phyloP scores from a whole-genome alignment of 2,888 invertebrate genomes.

The Heterodera filipjevi region DNA sequence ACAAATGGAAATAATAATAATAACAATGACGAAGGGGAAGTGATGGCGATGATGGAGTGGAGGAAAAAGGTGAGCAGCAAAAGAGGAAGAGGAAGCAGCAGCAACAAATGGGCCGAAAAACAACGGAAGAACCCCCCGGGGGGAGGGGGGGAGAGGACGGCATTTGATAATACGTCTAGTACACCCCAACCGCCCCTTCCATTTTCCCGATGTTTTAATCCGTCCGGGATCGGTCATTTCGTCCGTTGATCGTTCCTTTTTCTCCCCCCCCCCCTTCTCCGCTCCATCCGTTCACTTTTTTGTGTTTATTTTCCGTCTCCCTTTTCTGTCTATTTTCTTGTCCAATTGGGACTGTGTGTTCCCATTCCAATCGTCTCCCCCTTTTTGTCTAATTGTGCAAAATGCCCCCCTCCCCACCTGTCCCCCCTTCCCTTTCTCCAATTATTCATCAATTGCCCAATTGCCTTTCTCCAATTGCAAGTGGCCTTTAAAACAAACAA shows the following conservation, averaged over 20 bases:
- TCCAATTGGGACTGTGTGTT: background rate
- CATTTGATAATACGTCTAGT: background rate
- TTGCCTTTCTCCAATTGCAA: background rate
- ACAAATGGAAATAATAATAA: background rate
- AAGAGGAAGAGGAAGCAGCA: background rate
- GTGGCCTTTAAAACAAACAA: conserved; percentile 9
- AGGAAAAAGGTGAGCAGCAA: conserved; percentile 1
- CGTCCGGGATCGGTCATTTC: background rate
- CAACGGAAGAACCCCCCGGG: background rate
- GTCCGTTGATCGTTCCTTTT: background rate
- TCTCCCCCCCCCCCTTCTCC: background rate
- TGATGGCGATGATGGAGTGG: background rate
- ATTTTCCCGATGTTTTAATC: background rate
- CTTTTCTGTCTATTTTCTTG: background rate
- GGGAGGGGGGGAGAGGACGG: background rate
- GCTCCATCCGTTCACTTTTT: background rate
- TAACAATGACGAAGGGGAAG: background rate
- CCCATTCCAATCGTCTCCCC: background rate
- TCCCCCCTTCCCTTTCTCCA: background rate
- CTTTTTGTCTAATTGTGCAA: background rate
- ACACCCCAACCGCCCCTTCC: background rate
- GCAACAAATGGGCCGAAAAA: background rate
- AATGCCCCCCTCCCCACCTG: background rate
- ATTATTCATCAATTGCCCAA: background rate
- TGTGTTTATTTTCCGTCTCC: background rate